phyloP scores from a whole-genome alignment of 2,113 vertebrate genomes.

The Grammomys dolichurus region DNA sequence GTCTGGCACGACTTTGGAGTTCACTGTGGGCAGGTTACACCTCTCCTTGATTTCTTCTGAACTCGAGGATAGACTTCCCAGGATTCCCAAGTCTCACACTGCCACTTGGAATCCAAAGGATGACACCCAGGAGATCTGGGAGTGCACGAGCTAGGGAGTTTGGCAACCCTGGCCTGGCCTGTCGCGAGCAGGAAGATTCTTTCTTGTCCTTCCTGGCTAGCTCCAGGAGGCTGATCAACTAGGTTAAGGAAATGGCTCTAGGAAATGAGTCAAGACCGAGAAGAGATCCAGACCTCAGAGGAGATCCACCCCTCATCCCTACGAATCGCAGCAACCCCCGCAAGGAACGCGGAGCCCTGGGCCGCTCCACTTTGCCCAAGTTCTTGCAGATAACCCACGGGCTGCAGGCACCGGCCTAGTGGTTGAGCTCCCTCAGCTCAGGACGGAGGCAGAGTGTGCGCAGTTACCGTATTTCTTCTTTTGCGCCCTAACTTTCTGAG shows the following conservation, averaged over 20 bases:
- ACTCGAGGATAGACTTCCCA: not conserved
- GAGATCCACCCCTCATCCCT: constrained; percentile 73
- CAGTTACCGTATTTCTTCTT: constrained; percentile 75
- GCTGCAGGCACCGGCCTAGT: not conserved
- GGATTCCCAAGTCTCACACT: not conserved
- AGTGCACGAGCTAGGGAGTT: not conserved
- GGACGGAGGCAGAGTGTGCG: rapidly evolving
- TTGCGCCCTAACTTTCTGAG: constrained; percentile 35
- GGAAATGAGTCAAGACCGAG: constrained; percentile 87
- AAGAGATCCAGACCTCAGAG: constrained; percentile 87
- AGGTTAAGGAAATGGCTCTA: constrained; percentile 88
- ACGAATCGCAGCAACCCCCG: not conserved
- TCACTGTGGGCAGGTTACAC: not conserved
- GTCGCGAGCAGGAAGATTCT: not conserved
- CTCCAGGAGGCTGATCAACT: constrained; percentile 76
- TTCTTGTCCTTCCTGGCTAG: not conserved
- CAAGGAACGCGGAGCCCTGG: not conserved
- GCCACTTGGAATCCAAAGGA: constrained; percentile 8
- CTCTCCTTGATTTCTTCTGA: not conserved
- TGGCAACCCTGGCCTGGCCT: not conserved
- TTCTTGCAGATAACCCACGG: not conserved
- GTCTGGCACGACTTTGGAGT: not conserved
- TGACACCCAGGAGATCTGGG: not conserved
- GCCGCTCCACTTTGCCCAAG: not conserved
- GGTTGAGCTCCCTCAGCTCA: not conserved